phyloP scores from a whole-genome alignment of 2,888 invertebrate genomes.

The Sturmia bella region DNA sequence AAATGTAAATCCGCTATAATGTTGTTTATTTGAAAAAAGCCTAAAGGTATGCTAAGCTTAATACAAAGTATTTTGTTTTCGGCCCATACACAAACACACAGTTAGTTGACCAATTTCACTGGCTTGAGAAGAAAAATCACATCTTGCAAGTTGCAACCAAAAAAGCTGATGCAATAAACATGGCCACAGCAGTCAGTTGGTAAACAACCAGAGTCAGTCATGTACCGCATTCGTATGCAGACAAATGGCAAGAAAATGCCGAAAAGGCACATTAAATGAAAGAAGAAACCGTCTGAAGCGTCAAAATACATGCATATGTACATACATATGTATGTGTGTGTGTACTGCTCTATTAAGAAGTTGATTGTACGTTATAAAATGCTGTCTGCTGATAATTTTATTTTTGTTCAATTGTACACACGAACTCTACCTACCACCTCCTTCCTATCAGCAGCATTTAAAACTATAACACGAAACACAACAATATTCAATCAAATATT shows the following conservation, averaged over 20 bases:
- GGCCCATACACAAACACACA: no score
- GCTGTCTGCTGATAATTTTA: slow-evolving; percentile 28
- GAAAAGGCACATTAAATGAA: background rate
- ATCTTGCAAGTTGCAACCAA: slow-evolving; percentile 19
- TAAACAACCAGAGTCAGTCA: slow-evolving; percentile 3
- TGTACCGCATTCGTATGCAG: background rate
- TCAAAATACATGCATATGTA: background rate
- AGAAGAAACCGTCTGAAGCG: slow-evolving; percentile 37
- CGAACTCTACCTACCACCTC: slow-evolving; percentile 4
- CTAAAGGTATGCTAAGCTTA: background rate
- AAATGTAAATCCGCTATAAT: no score
- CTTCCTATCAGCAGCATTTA: slow-evolving; percentile 30
- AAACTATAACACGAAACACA: slow-evolving; percentile 16
- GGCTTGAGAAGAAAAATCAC: background rate
- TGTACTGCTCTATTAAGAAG: slow-evolving; percentile 38
- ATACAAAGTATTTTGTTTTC: no score
- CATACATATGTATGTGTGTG: no score
- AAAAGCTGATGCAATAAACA: slow-evolving; percentile 76
- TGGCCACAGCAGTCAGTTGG: slow-evolving; percentile 73
- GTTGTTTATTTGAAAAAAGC: no score
- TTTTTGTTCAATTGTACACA: slow-evolving; percentile 1
- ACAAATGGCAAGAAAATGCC: slow-evolving; percentile 25
- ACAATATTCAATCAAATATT: slow-evolving; percentile 27
- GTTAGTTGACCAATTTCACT: no score
- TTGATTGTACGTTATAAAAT: slow-evolving; percentile 59